Evolutionary conservation across 2,888 invertebrate genomes (phyloP).

Genomic region (Lycocerus yunnanus): DNA sequence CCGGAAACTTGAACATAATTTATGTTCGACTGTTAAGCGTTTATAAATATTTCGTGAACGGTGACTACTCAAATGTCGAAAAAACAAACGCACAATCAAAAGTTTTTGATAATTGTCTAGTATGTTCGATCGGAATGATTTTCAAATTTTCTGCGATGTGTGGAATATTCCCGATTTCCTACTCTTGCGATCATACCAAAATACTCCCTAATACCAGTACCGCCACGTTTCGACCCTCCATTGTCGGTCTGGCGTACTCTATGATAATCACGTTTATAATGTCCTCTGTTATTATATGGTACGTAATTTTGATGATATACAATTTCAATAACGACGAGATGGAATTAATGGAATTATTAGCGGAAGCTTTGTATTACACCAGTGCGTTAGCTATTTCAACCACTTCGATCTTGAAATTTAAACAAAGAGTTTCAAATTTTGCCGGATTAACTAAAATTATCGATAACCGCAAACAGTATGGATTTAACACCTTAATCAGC

Average conservation of each 20-base stretch:
- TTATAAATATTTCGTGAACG: background rate
- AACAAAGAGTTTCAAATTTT: background rate
- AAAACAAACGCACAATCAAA: background rate
- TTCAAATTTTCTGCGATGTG: background rate
- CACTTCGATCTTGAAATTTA: background rate
- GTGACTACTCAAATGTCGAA: background rate
- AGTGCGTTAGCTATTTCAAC: background rate
- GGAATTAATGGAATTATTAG: constrained; percentile 8
- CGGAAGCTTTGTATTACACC: constrained; percentile 7
- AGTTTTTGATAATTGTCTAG: background rate
- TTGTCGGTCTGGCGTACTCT: background rate
- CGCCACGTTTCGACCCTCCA: constrained; percentile 1
- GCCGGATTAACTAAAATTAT: constrained; percentile 2
- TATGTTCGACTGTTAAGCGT: background rate
- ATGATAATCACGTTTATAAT: background rate
- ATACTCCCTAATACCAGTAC: background rate
- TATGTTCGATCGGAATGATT: constrained; percentile 2
- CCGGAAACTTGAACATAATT: background rate
- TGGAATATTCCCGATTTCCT: constrained; percentile 4
- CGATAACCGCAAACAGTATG: constrained; percentile 4
- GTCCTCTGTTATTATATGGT: background rate
- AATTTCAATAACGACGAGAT: background rate
- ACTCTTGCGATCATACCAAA: background rate
- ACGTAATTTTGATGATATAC: background rate
- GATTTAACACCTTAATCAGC: constrained; percentile 2